A percentile compares a stretch with the other conserved stretches of the same genome.
phyloP scores from a whole-genome alignment of 2,113 vertebrate genomes.

The Corythaixoides concolor region DNA sequence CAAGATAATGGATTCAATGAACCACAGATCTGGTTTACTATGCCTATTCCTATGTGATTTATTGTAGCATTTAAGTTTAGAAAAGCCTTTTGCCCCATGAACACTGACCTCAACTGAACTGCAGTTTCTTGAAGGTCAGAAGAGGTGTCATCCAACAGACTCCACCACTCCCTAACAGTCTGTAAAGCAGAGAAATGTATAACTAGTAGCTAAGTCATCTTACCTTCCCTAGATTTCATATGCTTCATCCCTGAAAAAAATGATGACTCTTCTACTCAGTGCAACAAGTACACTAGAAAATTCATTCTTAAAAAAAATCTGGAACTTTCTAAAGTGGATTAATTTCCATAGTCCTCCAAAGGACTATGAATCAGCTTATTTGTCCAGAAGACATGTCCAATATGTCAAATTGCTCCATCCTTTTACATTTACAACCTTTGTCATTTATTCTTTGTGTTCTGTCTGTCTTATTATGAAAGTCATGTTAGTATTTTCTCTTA shows the following conservation, averaged over 20 bases:
- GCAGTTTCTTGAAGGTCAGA: conserved; percentile 26
- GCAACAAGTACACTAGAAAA: neutral
- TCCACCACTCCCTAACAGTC: neutral
- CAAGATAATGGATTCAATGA: conserved; percentile 8
- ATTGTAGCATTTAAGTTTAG: conserved; percentile 26
- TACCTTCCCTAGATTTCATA: neutral
- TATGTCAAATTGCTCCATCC: neutral
- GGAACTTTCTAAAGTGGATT: neutral
- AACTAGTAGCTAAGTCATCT: neutral
- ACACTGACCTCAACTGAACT: neutral
- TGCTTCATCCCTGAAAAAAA: neutral
- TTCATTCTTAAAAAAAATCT: neutral
- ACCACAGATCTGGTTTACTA: neutral
- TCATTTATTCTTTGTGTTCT: neutral
- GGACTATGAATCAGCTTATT: neutral
- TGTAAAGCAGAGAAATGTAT: neutral
- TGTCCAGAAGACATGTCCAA: neutral
- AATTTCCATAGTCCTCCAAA: neutral
- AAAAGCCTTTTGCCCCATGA: neutral
- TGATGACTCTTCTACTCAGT: neutral
- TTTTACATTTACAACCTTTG: neutral
- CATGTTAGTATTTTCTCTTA: neutral
- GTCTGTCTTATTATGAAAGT: neutral
- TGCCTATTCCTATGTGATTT: conserved; percentile 19
- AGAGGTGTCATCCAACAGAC: neutral